Percentiles rank a stretch among this genome's conserved stretches.
These are phyloP conservation scores for Cavia aperea DNA, from an alignment of 2,113 vertebrate species.

Conservation along the genomic window DNA sequence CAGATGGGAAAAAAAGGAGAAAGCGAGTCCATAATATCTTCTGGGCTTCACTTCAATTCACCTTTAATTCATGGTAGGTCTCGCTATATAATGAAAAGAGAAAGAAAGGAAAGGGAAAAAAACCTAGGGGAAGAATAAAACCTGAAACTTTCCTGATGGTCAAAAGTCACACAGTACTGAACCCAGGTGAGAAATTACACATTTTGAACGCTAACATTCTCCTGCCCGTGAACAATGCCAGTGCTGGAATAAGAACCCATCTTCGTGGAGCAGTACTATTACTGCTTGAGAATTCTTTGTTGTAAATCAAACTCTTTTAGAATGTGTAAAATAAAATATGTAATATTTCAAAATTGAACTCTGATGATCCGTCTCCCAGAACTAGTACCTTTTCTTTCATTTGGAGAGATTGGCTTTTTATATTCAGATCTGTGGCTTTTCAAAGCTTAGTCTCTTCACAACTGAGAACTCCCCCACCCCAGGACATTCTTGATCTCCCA, in stretches of 20 bases:
- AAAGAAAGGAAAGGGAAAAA: neutral
- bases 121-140: neutral
- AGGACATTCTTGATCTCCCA: slow-evolving; percentile 36
- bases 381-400: neutral
- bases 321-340: neutral
- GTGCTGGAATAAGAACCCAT: neutral
- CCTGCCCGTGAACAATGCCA: neutral
- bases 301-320: slow-evolving; percentile 8
- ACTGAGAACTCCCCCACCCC: neutral
- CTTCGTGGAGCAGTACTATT: neutral
- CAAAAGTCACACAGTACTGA: neutral
- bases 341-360: neutral
- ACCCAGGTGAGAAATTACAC: neutral
- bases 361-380: neutral
- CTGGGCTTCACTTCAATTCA: slow-evolving; percentile 38
- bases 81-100: neutral
- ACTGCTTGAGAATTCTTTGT: neutral
- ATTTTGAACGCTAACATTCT: neutral
- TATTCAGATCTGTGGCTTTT: neutral
- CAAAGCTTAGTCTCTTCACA: neutral
- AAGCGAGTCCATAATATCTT: neutral
- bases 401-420: neutral
- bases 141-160: neutral
- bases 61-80: slow-evolving; percentile 25
- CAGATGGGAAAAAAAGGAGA: neutral